Evolutionary conservation across 1,140 invertebrate genomes (phyloP).

Genomic region (Anoplophora glabripennis): DNA sequence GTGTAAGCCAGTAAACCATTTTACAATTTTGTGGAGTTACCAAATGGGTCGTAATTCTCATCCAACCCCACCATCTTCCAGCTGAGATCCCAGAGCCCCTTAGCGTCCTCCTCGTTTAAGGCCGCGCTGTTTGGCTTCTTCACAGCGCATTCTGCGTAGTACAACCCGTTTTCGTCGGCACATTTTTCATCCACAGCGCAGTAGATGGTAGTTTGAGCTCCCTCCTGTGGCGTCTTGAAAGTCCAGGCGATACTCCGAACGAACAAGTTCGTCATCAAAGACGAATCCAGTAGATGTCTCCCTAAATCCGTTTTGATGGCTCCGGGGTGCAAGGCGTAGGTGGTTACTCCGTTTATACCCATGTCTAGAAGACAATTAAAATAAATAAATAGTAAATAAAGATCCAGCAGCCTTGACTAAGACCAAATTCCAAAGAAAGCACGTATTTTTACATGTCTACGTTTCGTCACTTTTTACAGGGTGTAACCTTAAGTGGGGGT

Average conservation of each 20-base stretch:
- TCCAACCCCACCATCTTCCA: constrained; percentile 56
- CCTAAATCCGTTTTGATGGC: constrained; percentile 71
- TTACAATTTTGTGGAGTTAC: too few species aligned
- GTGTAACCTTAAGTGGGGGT: too few species aligned
- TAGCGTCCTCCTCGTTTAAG: constrained; percentile 55
- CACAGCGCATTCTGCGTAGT: constrained; percentile 59
- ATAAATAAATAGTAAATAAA: too few species aligned
- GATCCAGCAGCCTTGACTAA: too few species aligned
- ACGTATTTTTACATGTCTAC: too few species aligned
- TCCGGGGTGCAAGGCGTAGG: constrained; percentile 70
- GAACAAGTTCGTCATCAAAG: constrained; percentile 45
- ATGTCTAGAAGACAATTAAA: constrained; percentile 43
- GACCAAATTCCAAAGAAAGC: too few species aligned
- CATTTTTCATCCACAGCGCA: constrained; percentile 70
- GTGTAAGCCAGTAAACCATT: too few species aligned
- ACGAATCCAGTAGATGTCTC: constrained; percentile 60
- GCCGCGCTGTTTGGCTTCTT: constrained; percentile 49
- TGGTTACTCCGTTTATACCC: constrained; percentile 56
- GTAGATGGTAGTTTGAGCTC: constrained; percentile 77
- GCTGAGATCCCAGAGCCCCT: constrained; percentile 74
- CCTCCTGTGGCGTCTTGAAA: constrained; percentile 63
- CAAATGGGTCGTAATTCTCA: constrained; percentile 40
- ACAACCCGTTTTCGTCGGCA: constrained; percentile 60
- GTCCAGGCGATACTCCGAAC: constrained; percentile 34
- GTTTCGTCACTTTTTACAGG: too few species aligned